Evolutionary conservation across 1,140 invertebrate species (phyloP).

Genomic region (Caenorhabditis brenneri): DNA sequence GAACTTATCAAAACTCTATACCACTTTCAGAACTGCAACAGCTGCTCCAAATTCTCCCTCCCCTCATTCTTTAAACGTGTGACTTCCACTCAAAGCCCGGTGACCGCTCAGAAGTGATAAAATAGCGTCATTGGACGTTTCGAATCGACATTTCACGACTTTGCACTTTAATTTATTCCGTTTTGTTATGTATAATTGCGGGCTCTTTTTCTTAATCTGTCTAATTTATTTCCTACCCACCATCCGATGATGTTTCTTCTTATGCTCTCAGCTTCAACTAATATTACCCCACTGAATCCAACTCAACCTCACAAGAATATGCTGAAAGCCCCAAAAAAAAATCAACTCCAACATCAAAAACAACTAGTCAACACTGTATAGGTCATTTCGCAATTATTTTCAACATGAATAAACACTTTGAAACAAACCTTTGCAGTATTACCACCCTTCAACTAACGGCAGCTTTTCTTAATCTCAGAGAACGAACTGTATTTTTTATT

Average conservation of each 20-base stretch:
- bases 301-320: too few species aligned
- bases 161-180: slow-evolving; percentile 3
- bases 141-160: background rate
- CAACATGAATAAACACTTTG: background rate
- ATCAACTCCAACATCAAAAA: background rate
- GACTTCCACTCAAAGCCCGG: slow-evolving; percentile 27
- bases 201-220: background rate
- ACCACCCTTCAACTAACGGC: slow-evolving; percentile 18
- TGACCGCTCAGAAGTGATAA: slow-evolving; percentile 14
- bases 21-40: slow-evolving; percentile 15
- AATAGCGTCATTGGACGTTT: background rate
- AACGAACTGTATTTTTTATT: background rate
- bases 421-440: background rate
- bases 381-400: background rate
- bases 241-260: background rate
- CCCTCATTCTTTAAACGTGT: slow-evolving; percentile 42
- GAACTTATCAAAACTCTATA: background rate
- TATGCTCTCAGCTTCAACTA: slow-evolving; percentile 18
- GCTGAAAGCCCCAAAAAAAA: too few species aligned
- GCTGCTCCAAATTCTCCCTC: slow-evolving; percentile 6
- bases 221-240: background rate
- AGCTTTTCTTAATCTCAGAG: slow-evolving; percentile 7
- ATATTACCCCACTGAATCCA: background rate
- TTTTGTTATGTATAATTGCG: slow-evolving; percentile 27
- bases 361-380: background rate